Base-by-base conservation (phyloP, 2,113 vertebrate species). In the Rhinichthys klamathensis region DNA sequence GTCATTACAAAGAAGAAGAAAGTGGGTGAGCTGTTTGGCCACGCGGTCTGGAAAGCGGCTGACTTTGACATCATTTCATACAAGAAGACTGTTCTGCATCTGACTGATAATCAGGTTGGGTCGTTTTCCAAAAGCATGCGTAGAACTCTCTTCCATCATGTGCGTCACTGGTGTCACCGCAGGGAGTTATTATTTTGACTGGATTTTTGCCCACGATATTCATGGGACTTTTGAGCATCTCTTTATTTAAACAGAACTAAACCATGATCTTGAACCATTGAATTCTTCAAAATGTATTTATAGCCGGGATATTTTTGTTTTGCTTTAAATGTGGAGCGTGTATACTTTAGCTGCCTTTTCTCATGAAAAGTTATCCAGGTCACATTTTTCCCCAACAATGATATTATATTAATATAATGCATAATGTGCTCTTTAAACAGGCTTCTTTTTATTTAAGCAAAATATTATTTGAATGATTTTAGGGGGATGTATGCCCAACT, bases 21-120 rank as follows among this genome's bases (percentile, higher is more conserved):
- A 93, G 93, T 98, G 86, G 98, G 98, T 46, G 97, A 98, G 86
- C 94, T 98, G 89, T 95, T 98, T 84, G 96, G 94, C 90, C 97
- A 98, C 88, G 92, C 91, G 46, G 94, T 99, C 88, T 99, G 98
- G 98, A 99, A 98, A 93, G 96, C 96, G 12, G 91, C 95, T 77
- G 97, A 98, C 86, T 99, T 98, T 92, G 96, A 99, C 56, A 91
- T 97, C n/a, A 95, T 99, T 84, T 98, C 97, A 61, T 99, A 97
- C 88, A 98, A 99, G 91, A 99, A 97, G 93, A 99, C 98, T 12
- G 94, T 99, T 90, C 90, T 99, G 82, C 98, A 99, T 91, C 95
- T 99, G 91, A 99, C 97, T 90, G 98, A 99, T 93, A 96, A 94
- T 93, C 97, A 99, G 97, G 98, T 98, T 85, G 83, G 80, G 58